Base-by-base conservation (phyloP, 2,888 invertebrate genomes). In the Diarsia brunnea region DNA sequence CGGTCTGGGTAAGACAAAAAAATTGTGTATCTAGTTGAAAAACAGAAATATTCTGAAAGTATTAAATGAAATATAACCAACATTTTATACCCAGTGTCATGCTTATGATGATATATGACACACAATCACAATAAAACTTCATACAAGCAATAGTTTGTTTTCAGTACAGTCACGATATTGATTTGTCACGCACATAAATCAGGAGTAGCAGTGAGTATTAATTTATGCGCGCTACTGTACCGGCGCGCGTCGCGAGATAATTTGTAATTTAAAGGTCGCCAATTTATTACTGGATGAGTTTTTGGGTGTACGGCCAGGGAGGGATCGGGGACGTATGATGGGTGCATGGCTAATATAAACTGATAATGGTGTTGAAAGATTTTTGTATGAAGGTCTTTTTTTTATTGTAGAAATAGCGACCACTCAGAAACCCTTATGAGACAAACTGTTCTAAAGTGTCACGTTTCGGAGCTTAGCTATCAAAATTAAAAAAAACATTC, bases 151-250 rank as follows among this genome's bases (percentile, higher is more conserved):
- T 49, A 21, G n/a, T 68, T 49, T 51, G 24, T 63, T 71, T 49
- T 38, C 49, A 55, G 66, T 63, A 68, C 47, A 61, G 60, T 21
- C n/a, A 31, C 38, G 60, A 64, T 69, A 86, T 81, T 81, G 71
- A 86, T 78, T 87, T 78, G 85, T 75, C 72, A 65, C n/a, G 72
- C 11, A n/a, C 63, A 63, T 87, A 85, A 79, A 79, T 85, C 74
- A 43, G 43, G 12, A 60, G 64, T 74, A 60, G 76, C 74, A 75
- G 63, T 61, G 55, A 66, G 55, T 45, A 77, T 74, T 79, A 69
- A 83, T 83, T 77, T 69, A 85, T 78, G 70, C 55, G 27, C 55
- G 55, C 53, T 78, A 75, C 70, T 76, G 73, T 77, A 74, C 74
- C n/a, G 74, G 73, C n/a, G n/a, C n/a, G 70, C 45, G 19, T 65